These are phyloP conservation scores for Microtus pennsylvanicus DNA, from an alignment of 2,113 vertebrate species.

Conservation along the genomic window DNA sequence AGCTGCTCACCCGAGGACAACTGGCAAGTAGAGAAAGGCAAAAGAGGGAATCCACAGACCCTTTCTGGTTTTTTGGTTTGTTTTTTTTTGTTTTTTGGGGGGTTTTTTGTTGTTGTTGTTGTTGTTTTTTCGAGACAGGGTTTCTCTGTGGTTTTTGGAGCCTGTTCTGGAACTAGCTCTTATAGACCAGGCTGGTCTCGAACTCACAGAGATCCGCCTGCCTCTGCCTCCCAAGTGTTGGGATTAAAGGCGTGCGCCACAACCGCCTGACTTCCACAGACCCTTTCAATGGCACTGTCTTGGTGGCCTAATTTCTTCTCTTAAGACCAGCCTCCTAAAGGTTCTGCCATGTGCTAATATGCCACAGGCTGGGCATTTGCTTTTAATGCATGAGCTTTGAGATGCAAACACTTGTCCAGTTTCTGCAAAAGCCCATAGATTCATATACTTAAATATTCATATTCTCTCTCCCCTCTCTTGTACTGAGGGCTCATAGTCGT, in stretches of 20 bases:
- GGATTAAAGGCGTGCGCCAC: too few relatives aligned
- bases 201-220: too few relatives aligned
- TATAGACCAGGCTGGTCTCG: too few relatives aligned
- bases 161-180: too few relatives aligned
- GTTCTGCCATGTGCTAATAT: too few relatives aligned
- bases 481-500: not conserved
- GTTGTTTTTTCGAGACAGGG: too few relatives aligned
- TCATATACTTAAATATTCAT: not conserved
- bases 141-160: too few relatives aligned
- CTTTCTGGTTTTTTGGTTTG: too few relatives aligned
- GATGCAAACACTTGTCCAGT: not conserved
- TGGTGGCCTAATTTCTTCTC: too few relatives aligned
- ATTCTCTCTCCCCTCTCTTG: not conserved
- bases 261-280: not conserved
- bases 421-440: not conserved
- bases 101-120: too few relatives aligned
- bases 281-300: not conserved
- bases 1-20: not conserved
- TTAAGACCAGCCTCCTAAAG: not conserved
- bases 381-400: not conserved
- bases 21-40: not conserved
- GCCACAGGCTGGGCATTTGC: accelerated
- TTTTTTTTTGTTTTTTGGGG: too few relatives aligned
- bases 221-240: too few relatives aligned
- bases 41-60: not conserved